These are phyloP conservation scores for Apostichopus japonicus DNA, from an alignment of 35 echinoderm and acorn worm species.

Conservation along the genomic window DNA sequence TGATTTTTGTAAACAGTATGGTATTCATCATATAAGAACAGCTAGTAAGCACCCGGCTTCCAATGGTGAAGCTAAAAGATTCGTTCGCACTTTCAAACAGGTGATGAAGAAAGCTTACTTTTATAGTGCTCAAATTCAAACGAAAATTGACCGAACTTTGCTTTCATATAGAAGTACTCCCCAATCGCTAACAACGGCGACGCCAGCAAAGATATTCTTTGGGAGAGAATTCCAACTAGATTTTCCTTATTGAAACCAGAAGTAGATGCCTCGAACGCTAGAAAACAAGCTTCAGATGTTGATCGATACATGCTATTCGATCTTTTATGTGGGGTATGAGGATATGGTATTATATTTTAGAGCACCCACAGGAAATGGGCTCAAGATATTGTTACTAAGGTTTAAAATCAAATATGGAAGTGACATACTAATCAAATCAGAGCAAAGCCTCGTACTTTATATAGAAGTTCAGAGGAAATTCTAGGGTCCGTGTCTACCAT, in stretches of 20 bases:
- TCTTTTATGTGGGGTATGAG: neutral
- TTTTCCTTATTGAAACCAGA: constrained; percentile 12
- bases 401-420: neutral
- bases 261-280: neutral
- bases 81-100: constrained; percentile 65
- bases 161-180: constrained; percentile 44
- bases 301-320: neutral
- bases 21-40: constrained; percentile 27
- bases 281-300: too few relatives aligned
- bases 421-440: neutral
- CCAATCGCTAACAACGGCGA: constrained; percentile 20
- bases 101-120: constrained; percentile 45
- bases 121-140: constrained; percentile 31
- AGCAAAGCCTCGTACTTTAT: neutral
- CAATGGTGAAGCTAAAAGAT: constrained; percentile 62
- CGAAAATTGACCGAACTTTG: constrained; percentile 33
- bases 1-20: constrained; percentile 27
- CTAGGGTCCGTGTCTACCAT: neutral
- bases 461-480: neutral
- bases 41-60: constrained; percentile 56
- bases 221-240: constrained; percentile 33
- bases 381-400: neutral
- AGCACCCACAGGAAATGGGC: neutral
- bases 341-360: neutral
- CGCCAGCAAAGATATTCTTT: constrained; percentile 27